A percentile compares a stretch with the other conserved stretches of the same genome.
These are phyloP conservation scores for Crotalus horridus DNA, from an alignment of 2,113 vertebrate genomes.

Conservation along the genomic window DNA sequence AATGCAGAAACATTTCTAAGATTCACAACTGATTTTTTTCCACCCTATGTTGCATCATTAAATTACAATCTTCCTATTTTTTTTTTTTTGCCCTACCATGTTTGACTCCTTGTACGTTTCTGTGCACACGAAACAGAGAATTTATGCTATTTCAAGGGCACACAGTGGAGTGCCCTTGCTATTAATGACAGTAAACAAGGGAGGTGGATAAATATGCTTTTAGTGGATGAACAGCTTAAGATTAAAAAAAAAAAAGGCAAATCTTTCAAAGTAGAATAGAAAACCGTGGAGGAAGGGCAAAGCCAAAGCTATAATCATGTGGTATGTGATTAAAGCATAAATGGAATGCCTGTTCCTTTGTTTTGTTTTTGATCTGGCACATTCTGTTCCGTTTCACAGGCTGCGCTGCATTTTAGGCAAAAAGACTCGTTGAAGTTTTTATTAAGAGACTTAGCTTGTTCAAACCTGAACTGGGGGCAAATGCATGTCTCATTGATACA, in stretches of 20 bases:
- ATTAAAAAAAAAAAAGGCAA: conserved; percentile 61
- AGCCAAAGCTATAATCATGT: conserved; percentile 74
- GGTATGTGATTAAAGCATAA: conserved; percentile 53
- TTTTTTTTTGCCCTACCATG: not conserved
- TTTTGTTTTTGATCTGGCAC: not conserved
- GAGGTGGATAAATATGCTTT: conserved; percentile 83
- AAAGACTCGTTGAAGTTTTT: not conserved
- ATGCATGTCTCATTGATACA: not conserved
- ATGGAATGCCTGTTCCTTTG: not conserved
- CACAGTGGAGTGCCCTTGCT: conserved; percentile 81
- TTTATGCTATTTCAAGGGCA: conserved; percentile 80
- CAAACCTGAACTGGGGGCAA: not conserved
- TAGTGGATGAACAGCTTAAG: conserved; percentile 85
- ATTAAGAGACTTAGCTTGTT: not conserved
- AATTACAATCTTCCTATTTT: conserved; percentile 1
- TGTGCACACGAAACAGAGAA: conserved; percentile 43
- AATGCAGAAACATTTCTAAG: not conserved
- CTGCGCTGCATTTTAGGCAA: not conserved
- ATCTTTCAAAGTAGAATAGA: conserved; percentile 43
- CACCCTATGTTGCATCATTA: conserved; percentile 13
- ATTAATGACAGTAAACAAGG: conserved; percentile 79
- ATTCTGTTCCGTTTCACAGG: not conserved
- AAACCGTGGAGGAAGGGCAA: conserved; percentile 66
- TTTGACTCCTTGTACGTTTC: conserved; percentile 61
- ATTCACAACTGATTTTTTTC: conserved; percentile 4